Conservation (phyloP, 2,888 invertebrate species). For the Dexiosoma caninum region DNA sequence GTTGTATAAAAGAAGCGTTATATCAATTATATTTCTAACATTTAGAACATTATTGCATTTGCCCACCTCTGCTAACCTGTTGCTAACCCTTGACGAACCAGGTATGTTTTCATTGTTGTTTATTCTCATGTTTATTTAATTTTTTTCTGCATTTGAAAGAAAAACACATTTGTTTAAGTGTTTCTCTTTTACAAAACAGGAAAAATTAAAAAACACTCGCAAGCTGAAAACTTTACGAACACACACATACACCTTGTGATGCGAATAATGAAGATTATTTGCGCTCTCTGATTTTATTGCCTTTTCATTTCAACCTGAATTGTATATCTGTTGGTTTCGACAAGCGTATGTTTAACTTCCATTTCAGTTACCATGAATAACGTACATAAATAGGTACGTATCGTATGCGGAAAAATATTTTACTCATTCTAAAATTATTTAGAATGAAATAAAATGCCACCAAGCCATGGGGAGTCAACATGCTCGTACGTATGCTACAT, state of each 20-base stretch:
- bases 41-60: not conserved
- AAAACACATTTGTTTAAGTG: constrained; percentile 40
- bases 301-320: constrained; percentile 3
- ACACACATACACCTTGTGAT: not conserved
- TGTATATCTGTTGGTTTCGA: constrained; percentile 7
- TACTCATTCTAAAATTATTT: not conserved
- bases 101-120: not conserved
- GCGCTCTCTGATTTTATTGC: constrained; percentile 41
- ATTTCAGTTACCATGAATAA: constrained; percentile 18
- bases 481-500: not conserved
- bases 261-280: constrained; percentile 30
- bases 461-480: not conserved
- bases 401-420: not conserved
- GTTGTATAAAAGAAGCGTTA: too few relatives aligned
- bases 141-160: not conserved
- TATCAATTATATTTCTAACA: too few relatives aligned
- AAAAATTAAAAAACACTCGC: constrained; percentile 1
- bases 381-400: not conserved
- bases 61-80: constrained; percentile 16
- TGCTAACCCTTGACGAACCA: not conserved
- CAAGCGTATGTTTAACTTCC: constrained; percentile 9
- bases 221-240: not conserved
- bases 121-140: not conserved
- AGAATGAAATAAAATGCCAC: not conserved
- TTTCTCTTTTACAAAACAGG: constrained; percentile 10